Evolutionary conservation across 2,797 vertebrate species (phyloP), one percentile per base, ranked within the genome.

Genomic region (Vultur gryphus): DNA sequence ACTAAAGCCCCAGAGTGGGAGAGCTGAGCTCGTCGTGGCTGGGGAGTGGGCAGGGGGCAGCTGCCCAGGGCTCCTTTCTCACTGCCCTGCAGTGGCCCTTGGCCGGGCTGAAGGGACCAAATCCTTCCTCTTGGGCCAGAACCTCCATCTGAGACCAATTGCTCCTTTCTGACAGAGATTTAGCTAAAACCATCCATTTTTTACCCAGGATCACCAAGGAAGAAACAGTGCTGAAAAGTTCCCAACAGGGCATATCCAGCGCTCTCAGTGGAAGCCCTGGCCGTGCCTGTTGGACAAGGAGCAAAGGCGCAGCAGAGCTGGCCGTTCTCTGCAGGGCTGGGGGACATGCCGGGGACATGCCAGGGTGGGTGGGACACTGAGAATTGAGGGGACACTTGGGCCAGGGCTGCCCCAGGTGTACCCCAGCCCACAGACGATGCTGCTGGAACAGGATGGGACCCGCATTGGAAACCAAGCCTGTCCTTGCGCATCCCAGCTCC

Each of bases 391-490:
- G 39, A 87, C 2, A 0, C 48, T 43, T 11, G 2, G 58, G 37
- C 25, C 31, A 9, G 49, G 43, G 28, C 31, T 79, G 43, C 17
- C 25, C 21, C 58, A 57, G 46, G 6, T 58, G 49, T 57, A 26
- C 28, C 16, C 7, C 61, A 52, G 46, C 55, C 59, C 33, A 29
- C 0, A 0, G 37, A 41, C 46, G 1, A 0, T 3, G 2, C 43
- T 78, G 55, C n/a, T 57, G 70, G 51, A 26, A 49, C 10, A 29
- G 51, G 14, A 16, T n/a, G 43, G 41, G 28, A 37, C 18, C 52
- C 2, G 1, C 5, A 0, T 14, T 59, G 46, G 33, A 78, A 77
- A 28, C 14, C 16, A 35, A 51, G 16, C 11, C 41, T 44, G 37
- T 52, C 28, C 37, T 54, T 49, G 33, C 5, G 4, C 31, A 37